Evolutionary conservation across 2,888 invertebrate genomes (phyloP), one percentile per base, ranked within the genome.

Genomic region (Tiliacea citrago): DNA sequence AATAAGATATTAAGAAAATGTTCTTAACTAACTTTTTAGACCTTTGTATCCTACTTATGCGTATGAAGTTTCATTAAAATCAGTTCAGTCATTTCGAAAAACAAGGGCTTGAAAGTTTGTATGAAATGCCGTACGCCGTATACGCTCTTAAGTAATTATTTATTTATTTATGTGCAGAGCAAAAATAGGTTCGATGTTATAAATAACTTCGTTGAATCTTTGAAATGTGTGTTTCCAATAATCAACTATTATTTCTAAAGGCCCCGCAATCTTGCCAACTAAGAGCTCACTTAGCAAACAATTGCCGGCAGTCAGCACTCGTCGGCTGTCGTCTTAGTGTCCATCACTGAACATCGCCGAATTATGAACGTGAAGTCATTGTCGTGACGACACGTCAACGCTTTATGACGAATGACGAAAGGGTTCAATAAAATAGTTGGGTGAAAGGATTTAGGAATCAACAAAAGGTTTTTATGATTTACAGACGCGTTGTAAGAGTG

Each of bases 241-340:
- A 65, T 16, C n/a, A 29, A 72, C 29, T 45, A 61, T 29, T 42
- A n/a, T 29, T 29, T 35, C 2, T 21, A 2, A 53, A 57, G 55
- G n/a, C n/a, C 9, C 8, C 24, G 24, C 51, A 55, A 67, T 67
- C 69, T 53, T 29, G 16, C 4, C 16, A 16, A n/a, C 73, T 67
- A 55, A 83, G 83, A 79, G 66, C 57, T 62, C 75, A 83, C 84
- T 71, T 45, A 65, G 75, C 45, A 42, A 29, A 55, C 63, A 58
- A 55, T 57, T 39, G 55, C 4, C 51, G 57, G 21, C 65, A 62
- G 55, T 21, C 73, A 16, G 67, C 72, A 57, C 57, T 62, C 69
- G 35, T 76, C 75, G 42, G 39, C 45, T 65, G 84, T 83, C 81
- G 35, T 21, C 75, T 81, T 70, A 81, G 49, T 55, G 81, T 79